phyloP scores from a whole-genome alignment of 2,888 invertebrate genomes.

The Andrena bucephala region DNA sequence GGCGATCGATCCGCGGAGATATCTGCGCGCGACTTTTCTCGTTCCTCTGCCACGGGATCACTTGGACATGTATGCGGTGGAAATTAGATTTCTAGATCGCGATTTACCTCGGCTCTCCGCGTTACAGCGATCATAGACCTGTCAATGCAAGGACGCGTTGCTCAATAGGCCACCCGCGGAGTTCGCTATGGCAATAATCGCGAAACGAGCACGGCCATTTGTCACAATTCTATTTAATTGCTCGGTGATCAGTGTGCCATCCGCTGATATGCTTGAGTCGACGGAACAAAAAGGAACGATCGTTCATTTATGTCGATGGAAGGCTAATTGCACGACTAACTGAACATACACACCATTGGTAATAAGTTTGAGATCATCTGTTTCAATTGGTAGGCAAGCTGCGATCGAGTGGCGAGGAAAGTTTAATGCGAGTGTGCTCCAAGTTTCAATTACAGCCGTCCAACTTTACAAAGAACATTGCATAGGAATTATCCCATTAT shows the following conservation, averaged over 20 bases:
- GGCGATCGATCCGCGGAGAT: conserved; percentile 8
- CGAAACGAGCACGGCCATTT: conserved; percentile 40
- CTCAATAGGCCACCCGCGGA: conserved; percentile 23
- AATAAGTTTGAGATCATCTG: no score
- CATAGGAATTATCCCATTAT: not conserved
- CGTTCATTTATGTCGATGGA: not conserved
- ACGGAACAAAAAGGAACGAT: not conserved
- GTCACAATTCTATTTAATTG: conserved; percentile 54
- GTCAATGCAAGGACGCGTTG: conserved; percentile 48
- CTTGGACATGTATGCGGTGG: not conserved
- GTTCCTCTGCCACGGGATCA: not conserved
- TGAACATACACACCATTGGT: not conserved
- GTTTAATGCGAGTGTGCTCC: no score
- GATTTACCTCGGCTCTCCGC: conserved; percentile 28
- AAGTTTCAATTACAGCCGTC: no score
- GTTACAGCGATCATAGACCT: conserved; percentile 20
- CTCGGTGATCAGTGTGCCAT: conserved; percentile 24
- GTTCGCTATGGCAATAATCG: conserved; percentile 43
- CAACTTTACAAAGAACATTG: not conserved
- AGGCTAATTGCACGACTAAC: not conserved
- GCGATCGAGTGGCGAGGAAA: no score
- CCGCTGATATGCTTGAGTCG: conserved; percentile 25
- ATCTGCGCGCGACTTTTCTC: not conserved
- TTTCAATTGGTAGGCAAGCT: no score
- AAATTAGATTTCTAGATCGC: conserved; percentile 40